Evolutionary conservation across 1,140 invertebrate genomes (phyloP), one percentile per base, ranked within the genome.

Genomic region (Harlomillsia oculata): DNA sequence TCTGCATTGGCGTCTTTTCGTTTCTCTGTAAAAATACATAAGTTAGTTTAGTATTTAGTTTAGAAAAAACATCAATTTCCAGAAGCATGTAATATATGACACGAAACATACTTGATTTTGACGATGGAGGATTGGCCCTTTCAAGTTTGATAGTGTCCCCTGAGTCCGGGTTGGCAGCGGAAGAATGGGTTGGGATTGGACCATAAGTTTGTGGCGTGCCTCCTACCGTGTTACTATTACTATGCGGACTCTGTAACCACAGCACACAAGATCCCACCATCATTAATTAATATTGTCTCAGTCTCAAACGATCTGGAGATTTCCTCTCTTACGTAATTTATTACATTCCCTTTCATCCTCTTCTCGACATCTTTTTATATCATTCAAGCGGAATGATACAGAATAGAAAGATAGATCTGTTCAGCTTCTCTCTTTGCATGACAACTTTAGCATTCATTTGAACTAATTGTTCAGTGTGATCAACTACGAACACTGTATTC

Each of bases 1-100:
- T 62, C 57, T 25, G 69, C 64, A 48, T 82, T 80, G 4, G 83
- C 83, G 68, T 90, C 86, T 79, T 89, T 89, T 68, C 87, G 82
- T 75, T 89, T 89, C 77, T 89, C 87, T 82, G 76, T 49, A 74
- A 76, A 72, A 67, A 72, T 70, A 69, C 72, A 74, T 43, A 18
- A 46, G 55, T 25, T 34, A 5, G 21, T 55, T 23, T 51, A 23
- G 30, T 29, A 32, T 28, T 45, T 32, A 50, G 8, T 20, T 51
- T 30, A 41, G 44, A 28, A 37, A 23, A 39, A 16, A 32, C 16
- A 48, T 14, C 30, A 46, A 14, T 36, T 43, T 50, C 43, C 14
- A 43, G 18, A 23, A 39, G 3, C 21, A 21, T 23, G 34, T 2
- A 49, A 50, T 21, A 40, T 40, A 28, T 20, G 28, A n/a, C 14